Base-by-base conservation (phyloP, 1,140 invertebrate genomes). In the Papilio glaucus region DNA sequence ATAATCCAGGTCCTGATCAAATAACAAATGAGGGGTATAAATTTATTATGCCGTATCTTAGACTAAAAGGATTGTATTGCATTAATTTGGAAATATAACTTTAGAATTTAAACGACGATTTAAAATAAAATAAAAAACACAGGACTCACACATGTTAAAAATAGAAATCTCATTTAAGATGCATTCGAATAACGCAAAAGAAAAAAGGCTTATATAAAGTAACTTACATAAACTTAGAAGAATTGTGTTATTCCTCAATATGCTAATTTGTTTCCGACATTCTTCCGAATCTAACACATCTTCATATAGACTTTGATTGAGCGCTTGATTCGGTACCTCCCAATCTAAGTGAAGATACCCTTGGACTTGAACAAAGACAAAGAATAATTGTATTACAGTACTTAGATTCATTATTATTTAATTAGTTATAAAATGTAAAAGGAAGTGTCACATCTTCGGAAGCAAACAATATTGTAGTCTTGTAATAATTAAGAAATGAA, bases 221-320 rank as follows among this genome's bases (percentile, higher is more conserved):
- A 26, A 72, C 72, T 72, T 41, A 72, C 72, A 72, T 24, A 24
- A 12, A 62, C 61, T 37, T 6, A 72, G 60, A 13, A 57, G 13
- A 8, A 72, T 24, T 24, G 62, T 57, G 45, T 63, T 72, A 29
- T 72, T 57, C 15, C 18, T 10, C 13, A 72, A 37, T 13, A 63
- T 24, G 26, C 33, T 45, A 45, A 72, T 9, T 67, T 72, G 72
- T 24, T 67, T 72, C 6, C 29, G 61, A 72, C 72, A 72, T 41
- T 72, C 62, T 38, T 53, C 49, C 4, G n/a, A 63, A 26, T 72
- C 18, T 41, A 72, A 57, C 8, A 33, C 29, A 33, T 33, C 29
- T 33, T 33, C 29, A 6, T 33, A 33, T 33, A 33, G 29, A 33
- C 29, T 33, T 33, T 33, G 29, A 33, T 33, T 33, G 29, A 33